Base-by-base conservation (phyloP, 2,888 invertebrate species). In the Anodontia alba region DNA sequence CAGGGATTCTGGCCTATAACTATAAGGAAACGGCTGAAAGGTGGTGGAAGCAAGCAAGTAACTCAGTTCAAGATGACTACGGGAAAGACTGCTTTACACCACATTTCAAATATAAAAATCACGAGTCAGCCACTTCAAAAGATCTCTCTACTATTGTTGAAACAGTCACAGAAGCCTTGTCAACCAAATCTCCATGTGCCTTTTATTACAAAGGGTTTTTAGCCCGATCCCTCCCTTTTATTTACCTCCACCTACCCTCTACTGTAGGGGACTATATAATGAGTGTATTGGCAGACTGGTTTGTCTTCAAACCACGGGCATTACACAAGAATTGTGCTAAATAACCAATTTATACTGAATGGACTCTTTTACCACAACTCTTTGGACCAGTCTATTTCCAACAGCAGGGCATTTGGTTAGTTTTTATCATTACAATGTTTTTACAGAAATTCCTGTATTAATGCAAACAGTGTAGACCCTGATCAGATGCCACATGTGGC, bases 1-100 rank as follows among this genome's bases (percentile, higher is more conserved):
- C 86, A 92, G 92, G 91, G 31, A 92, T 92, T 33, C 76, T 91
- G 51, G 79, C 82, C n/a, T 92, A 92, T 72, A 89, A 92, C 81
- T 88, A 81, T 73, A 74, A 74, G 33, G 84, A 85, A 5, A 81
- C 85, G 29, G 91, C 90, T 1, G 89, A 92, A 33, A 83, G 89
- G 73, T 93, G 92, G 92, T 93, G 91, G 92, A 80, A 80, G 33
- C 77, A 76, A 15, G 92, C 92, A 0, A 82, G 84, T 26, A 79
- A 81, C 5, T 86, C 85, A n/a, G 90, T 92, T 43, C 87, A 87
- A 69, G 75, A 88, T 46, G 91, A 91, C 71, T 92, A 89, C 67
- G 92, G 92, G 1, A 81, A 84, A 38, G 90, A 90, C 10, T 90
- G 90, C 73, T 93, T 92, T 74, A 80, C 80, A 26, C 83, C 89